Base-by-base conservation (phyloP, 1,140 invertebrate genomes). In the Eubasilissa regina region DNA sequence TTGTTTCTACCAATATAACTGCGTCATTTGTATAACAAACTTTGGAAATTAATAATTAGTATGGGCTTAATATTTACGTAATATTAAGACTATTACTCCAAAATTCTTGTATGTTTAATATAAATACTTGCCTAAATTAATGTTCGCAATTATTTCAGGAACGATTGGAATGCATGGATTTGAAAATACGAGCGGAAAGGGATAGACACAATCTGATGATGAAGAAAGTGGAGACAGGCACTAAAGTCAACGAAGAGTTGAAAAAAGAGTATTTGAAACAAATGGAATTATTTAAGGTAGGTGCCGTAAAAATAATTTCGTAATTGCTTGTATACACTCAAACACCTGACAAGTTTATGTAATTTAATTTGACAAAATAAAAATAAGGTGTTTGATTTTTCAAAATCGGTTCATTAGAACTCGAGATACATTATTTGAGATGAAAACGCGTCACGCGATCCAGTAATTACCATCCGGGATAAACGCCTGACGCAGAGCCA, bases 201-300 rank as follows among this genome's bases (percentile, higher is more conserved):
- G 92, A 93, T 58, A 87, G 93, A 4, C 92, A 94, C 80, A 90
- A 88, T 51, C 85, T 92, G 10, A 92, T 94, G 84, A 89, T 94
- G 64, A 90, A 91, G 81, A 93, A 94, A 84, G 91, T 95, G 81
- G 90, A 92, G 8, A 91, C 92, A 21, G 94, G 94, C 74, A 91
- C 91, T 51, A 89, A 89, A 77, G 89, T 95, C 47, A 95, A 95
- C 83, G 92, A 92, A 1, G 93, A 94, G 83, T 87, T 95, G 11
- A 93, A 93, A 80, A 90, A 90, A 12, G 94, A 95, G 85, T 95
- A 95, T 81, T 92, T 94, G 83, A 93, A 91, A 0, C 94, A 95
- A 84, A 87, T 94, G 0, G 89, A 87, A 25, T 89, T 95, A 25
- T 95, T 95, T 85, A 92, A 91, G 86, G 90, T 91, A 64, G 70